Base-by-base conservation (phyloP, 2,888 invertebrate genomes). In the Andrena camellia region DNA sequence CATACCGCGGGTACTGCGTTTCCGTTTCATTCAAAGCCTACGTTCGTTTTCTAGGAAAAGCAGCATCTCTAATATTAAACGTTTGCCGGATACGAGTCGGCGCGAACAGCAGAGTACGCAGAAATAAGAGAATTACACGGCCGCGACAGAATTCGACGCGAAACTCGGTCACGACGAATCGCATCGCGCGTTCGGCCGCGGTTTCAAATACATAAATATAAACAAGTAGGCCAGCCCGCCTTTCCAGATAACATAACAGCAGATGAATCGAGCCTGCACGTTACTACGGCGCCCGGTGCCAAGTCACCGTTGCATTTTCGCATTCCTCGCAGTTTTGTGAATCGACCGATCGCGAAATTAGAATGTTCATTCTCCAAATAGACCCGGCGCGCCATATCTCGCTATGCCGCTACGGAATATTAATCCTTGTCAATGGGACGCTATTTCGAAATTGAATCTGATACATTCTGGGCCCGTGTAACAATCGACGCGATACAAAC, bases 201-300 rank as follows among this genome's bases (percentile, higher is more conserved):
- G 68, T 73, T 72, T 73, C 78, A 70, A 74, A 80, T 71, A 60
- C 71, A 80, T 79, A 82, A 80, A 82, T 82, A 80, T 74, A 71
- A 80, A 80, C 80, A 82, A 80, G 70, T 66, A 71, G 80, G 70
- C 7, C 81, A 64, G 29, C 31, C 60, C 48, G 50, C n/a, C 60
- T 78, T 74, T 82, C 67, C 62, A 70, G 70, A 82, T 80, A 80
- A 70, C 70, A 82, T 80, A 80, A 70, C 70, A 57, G 31, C 57
- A 57, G 60, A 74, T 80, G 80, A 82, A 82, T 74, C 70, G 50
- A 42, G 31, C 66, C 20, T 33, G 48, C 48, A 67, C 60, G 68
- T 42, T 73, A 80, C 67, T 66, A 74, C 48, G 29, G 23, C 2
- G 23, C 8, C 26, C 54, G 5, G 48, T 81, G 80, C 80, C 80